Conservation (phyloP, 2,797 vertebrate species). For the Epinephelus coioides region DNA sequence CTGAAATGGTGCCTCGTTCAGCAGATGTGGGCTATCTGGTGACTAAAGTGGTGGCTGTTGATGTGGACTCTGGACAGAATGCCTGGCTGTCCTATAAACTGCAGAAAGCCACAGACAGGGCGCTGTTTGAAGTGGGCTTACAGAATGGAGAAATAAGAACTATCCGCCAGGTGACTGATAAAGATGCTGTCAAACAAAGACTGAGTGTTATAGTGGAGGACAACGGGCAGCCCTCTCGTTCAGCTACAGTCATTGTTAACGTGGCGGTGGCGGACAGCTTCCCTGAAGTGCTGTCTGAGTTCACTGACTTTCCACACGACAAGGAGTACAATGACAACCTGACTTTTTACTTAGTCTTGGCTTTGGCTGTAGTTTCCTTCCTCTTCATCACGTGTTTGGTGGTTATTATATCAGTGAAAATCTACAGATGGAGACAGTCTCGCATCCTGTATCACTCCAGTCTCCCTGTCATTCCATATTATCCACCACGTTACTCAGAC, state of each 20-base stretch:
- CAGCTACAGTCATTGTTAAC: conserved; percentile 50
- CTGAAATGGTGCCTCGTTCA: conserved; percentile 83
- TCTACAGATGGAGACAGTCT: conserved; percentile 44
- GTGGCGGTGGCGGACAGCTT: conserved; percentile 49
- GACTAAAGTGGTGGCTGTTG: conserved; percentile 89
- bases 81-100: conserved; percentile 88
- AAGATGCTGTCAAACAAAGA: conserved; percentile 78
- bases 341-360: conserved; percentile 55
- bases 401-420: conserved; percentile 24
- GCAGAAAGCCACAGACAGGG: conserved; percentile 31
- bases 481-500: conserved; percentile 35
- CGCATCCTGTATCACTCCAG: conserved; percentile 32
- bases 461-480: conserved; percentile 34
- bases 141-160: conserved; percentile 29
- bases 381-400: conserved; percentile 54
- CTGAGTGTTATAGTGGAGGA: conserved; percentile 71
- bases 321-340: conserved; percentile 43
- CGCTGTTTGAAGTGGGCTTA: conserved; percentile 30
- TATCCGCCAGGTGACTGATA: conserved; percentile 69
- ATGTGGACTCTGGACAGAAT: conserved; percentile 88
- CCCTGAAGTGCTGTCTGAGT: conserved; percentile 54
- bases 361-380: conserved; percentile 53
- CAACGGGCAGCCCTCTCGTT: conserved; percentile 67
- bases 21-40: conserved; percentile 87
- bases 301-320: conserved; percentile 34